Percentiles rank a stretch among this genome's conserved stretches.
phyloP scores from a whole-genome alignment of 2,888 invertebrate species.

The Clistopyga incitator region DNA sequence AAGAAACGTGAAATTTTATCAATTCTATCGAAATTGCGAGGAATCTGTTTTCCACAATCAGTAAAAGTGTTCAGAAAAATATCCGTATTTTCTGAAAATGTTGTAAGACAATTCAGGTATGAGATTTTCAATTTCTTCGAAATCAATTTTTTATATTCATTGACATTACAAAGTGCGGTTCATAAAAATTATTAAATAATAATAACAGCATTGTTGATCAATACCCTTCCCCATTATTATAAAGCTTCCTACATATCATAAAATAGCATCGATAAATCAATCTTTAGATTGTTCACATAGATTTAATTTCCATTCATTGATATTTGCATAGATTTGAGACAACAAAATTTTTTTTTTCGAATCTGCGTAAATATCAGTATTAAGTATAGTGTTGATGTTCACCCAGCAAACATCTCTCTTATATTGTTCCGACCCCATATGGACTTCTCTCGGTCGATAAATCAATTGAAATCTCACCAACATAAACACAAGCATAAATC shows the following conservation, averaged over 20 bases:
- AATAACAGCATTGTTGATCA: neutral
- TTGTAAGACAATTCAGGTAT: too few species aligned
- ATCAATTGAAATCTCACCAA: slow-evolving; percentile 13
- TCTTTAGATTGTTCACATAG: neutral
- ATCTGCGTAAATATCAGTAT: neutral
- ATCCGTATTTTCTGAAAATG: too few species aligned
- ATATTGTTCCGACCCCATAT: neutral
- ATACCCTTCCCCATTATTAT: neutral
- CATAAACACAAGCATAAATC: slow-evolving; percentile 33
- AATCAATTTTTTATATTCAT: neutral
- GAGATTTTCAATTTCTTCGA: too few species aligned
- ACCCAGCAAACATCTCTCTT: neutral
- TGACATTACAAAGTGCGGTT: neutral
- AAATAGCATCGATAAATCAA: neutral
- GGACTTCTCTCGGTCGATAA: slow-evolving; percentile 2
- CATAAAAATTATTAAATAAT: neutral
- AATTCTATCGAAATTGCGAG: too few species aligned
- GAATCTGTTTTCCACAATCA: too few species aligned
- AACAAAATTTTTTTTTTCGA: neutral
- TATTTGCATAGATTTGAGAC: too few species aligned
- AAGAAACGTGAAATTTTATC: too few species aligned
- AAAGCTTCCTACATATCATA: neutral
- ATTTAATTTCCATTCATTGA: too few species aligned
- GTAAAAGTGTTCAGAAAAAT: too few species aligned
- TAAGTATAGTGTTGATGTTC: neutral